Percentiles rank a stretch among this genome's conserved stretches.
phyloP scores from a whole-genome alignment of 2,113 vertebrate genomes.

The Gyps fulvus region DNA sequence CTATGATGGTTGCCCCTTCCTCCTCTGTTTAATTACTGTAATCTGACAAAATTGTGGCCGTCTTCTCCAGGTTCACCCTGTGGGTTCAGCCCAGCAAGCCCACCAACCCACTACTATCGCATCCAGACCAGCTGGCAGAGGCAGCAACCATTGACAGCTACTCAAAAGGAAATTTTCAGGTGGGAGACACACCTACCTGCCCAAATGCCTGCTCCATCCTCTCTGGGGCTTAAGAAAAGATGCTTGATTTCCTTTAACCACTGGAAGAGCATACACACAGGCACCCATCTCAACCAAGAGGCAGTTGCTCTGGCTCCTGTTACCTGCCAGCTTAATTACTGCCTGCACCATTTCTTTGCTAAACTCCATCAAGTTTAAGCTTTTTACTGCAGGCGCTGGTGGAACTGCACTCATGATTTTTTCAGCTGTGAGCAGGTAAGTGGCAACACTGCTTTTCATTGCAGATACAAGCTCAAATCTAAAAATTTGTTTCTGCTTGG shows the following conservation, averaged over 20 bases:
- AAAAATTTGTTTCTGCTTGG: background rate
- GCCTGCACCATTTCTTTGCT: background rate
- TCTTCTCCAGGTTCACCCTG: background rate
- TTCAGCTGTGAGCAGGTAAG: background rate
- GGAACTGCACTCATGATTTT: background rate
- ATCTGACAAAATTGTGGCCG: background rate
- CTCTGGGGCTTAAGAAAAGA: background rate
- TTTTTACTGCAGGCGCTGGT: background rate
- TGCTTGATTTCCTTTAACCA: background rate
- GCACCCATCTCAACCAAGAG: background rate
- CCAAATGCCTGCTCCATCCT: background rate
- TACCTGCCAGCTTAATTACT: background rate
- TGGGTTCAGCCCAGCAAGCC: background rate
- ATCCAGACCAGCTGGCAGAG: background rate
- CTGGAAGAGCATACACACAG: background rate
- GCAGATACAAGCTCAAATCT: background rate
- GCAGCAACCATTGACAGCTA: background rate
- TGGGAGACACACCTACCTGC: background rate
- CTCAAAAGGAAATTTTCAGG: background rate
- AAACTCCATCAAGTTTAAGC: background rate
- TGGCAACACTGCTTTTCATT: background rate
- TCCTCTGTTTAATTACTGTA: background rate
- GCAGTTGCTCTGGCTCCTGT: background rate
- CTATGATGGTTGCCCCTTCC: background rate
- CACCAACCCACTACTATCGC: rapidly evolving